phyloP scores from a whole-genome alignment of 2,113 vertebrate genomes.

The Datnioides undecimradiatus region DNA sequence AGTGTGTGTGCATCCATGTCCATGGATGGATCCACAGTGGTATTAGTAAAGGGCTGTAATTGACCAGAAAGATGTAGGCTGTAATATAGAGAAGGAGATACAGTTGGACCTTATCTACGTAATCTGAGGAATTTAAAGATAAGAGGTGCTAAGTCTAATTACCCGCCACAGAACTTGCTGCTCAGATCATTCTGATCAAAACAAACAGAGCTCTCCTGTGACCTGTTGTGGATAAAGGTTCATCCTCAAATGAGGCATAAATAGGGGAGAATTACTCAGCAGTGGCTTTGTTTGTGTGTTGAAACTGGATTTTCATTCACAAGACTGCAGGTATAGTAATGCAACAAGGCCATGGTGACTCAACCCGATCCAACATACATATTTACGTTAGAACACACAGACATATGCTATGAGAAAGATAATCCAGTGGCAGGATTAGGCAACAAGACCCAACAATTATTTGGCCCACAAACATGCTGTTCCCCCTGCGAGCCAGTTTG shows the following conservation, averaged over 20 bases:
- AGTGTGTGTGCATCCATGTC: not conserved
- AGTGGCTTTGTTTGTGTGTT: not conserved
- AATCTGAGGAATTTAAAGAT: constrained; percentile 3
- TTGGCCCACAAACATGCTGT: constrained; percentile 34
- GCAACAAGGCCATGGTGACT: not conserved
- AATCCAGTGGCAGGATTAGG: constrained; percentile 62
- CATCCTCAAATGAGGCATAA: not conserved
- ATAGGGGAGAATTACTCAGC: not conserved
- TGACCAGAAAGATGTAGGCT: not conserved
- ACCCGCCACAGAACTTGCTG: not conserved
- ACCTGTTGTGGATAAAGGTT: not conserved
- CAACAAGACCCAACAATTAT: constrained; percentile 70
- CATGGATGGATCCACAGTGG: not conserved
- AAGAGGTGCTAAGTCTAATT: not conserved
- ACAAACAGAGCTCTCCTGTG: not conserved
- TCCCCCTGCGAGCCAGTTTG: constrained; percentile 43
- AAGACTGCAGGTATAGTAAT: constrained; percentile 4
- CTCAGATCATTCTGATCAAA: not conserved
- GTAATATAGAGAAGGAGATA: not conserved
- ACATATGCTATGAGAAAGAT: constrained; percentile 53
- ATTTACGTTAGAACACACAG: constrained; percentile 19
- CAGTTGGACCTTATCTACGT: not conserved
- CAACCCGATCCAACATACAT: constrained; percentile 8
- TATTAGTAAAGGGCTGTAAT: not conserved
- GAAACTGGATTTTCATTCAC: constrained; percentile 3